Evolutionary conservation across 2,797 vertebrate species (phyloP).

Genomic region (Acanthurus leucopareius): DNA sequence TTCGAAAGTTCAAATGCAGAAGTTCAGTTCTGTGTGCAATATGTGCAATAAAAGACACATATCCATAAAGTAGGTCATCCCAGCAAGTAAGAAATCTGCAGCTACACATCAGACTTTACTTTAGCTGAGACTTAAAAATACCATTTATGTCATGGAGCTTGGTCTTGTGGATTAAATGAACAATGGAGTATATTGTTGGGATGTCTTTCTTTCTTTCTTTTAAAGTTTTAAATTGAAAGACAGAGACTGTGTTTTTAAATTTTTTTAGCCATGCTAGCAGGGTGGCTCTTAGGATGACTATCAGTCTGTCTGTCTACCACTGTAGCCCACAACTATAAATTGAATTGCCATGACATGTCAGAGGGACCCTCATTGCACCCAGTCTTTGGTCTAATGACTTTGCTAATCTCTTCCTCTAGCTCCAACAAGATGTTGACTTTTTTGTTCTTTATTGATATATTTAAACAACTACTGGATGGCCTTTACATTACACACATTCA

Average conservation of each 20-base stretch:
- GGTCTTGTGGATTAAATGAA: too few species aligned
- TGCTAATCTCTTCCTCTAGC: not conserved
- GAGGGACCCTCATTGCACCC: not conserved
- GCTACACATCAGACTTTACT: not conserved
- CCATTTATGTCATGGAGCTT: too few species aligned
- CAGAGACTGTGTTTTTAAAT: too few species aligned
- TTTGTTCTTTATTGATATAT: not conserved
- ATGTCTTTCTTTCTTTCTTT: too few species aligned
- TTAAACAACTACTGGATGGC: not conserved
- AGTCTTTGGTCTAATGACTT: not conserved
- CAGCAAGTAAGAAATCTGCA: not conserved
- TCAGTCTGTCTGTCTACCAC: too few species aligned
- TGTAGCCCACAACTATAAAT: not conserved
- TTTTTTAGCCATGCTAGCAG: too few species aligned
- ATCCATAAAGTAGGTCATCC: not conserved
- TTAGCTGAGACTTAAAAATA: not conserved
- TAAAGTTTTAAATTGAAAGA: too few species aligned
- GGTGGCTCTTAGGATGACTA: too few species aligned
- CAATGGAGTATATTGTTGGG: too few species aligned
- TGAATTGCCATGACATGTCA: not conserved
- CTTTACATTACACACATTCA: not conserved
- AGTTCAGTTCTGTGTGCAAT: too few species aligned
- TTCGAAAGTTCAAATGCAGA: too few species aligned
- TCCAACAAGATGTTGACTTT: not conserved
- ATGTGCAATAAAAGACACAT: not conserved